These are phyloP conservation scores for Lymantria dispar DNA, from an alignment of 2,888 invertebrate species.

Conservation along the genomic window DNA sequence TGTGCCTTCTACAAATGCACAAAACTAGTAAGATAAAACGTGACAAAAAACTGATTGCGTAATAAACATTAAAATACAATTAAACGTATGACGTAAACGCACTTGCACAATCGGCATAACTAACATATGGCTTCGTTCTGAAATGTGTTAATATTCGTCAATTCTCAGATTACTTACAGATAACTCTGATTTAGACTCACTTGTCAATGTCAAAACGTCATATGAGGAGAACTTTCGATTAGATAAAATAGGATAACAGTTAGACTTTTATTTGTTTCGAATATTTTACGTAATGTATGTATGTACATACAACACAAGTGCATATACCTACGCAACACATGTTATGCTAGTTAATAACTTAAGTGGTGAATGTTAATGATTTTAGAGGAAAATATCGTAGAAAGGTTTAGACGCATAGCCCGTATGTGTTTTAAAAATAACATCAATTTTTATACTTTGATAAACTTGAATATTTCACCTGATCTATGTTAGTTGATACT, in stretches of 20 bases:
- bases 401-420: no score
- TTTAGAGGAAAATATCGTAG: no score
- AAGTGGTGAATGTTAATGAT: no score
- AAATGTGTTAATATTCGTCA: background rate
- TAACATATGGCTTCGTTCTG: slow-evolving; percentile 8
- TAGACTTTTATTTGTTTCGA: background rate
- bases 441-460: no score
- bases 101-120: slow-evolving; percentile 10
- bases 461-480: no score
- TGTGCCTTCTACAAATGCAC: background rate
- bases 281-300: background rate
- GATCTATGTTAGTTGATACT: no score
- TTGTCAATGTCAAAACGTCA: background rate
- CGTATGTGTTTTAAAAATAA: no score
- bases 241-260: slow-evolving; percentile 1
- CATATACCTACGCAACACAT: no score
- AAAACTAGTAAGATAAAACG: background rate
- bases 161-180: background rate
- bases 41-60: slow-evolving; percentile 5
- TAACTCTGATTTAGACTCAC: background rate
- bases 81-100: slow-evolving; percentile 23
- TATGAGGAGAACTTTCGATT: background rate
- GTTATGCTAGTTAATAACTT: no score
- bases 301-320: background rate
- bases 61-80: slow-evolving; percentile 10